Evolutionary conservation across 2,113 vertebrate species (phyloP).

Genomic region (Aleadryas rufinucha): DNA sequence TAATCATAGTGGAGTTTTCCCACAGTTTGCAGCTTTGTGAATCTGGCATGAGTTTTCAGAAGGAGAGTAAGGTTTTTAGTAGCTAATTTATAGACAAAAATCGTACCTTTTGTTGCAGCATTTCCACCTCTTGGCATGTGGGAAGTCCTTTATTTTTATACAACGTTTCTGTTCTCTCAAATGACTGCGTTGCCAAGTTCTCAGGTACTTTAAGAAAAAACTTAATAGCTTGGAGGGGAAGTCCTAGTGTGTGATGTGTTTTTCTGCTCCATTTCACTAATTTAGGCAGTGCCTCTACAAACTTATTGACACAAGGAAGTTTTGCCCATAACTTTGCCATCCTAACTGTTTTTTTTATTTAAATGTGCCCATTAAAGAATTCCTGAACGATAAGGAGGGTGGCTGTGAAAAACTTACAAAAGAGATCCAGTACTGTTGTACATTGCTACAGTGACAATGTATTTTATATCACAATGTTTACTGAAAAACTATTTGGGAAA

Average conservation of each 20-base stretch:
- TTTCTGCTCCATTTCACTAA: background rate
- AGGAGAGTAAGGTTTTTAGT: background rate
- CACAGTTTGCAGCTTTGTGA: background rate
- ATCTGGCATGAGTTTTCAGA: background rate
- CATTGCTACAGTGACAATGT: background rate
- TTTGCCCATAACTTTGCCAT: background rate
- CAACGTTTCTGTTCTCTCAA: background rate
- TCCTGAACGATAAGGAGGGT: fast-evolving
- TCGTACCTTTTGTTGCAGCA: background rate
- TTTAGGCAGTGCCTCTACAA: background rate
- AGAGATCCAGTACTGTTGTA: background rate
- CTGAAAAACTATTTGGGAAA: background rate
- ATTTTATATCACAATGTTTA: background rate
- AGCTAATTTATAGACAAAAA: background rate
- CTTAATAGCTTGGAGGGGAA: background rate
- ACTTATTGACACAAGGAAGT: background rate
- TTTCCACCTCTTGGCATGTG: background rate
- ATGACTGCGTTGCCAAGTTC: background rate
- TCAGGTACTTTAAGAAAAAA: background rate
- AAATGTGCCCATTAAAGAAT: background rate
- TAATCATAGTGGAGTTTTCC: background rate
- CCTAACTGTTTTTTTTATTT: background rate
- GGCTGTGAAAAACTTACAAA: background rate
- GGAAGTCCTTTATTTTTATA: background rate
- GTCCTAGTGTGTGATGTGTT: background rate